A percentile compares a stretch with the other conserved stretches of the same genome.
These are phyloP conservation scores for Candidula unifasciata DNA, from an alignment of 2,888 invertebrate genomes.

Conservation along the genomic window DNA sequence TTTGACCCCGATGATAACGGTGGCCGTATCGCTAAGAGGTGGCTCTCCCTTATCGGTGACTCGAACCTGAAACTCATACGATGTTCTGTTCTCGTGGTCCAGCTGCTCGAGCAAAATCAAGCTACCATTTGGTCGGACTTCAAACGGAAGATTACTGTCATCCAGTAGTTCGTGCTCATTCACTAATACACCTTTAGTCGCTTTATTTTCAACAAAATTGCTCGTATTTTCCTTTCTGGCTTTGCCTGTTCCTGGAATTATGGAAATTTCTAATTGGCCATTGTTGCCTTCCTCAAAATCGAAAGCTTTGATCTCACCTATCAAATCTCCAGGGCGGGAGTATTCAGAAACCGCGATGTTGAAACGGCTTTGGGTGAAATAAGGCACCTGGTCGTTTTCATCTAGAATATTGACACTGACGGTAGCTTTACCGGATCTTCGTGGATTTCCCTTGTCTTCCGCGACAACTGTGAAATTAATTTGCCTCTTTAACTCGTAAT, in stretches of 20 bases:
- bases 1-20: slow-evolving; percentile 57
- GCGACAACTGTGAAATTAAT: slow-evolving; percentile 67
- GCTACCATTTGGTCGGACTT: slow-evolving; percentile 63
- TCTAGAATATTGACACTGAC: slow-evolving; percentile 64
- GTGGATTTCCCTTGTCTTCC: slow-evolving; percentile 63
- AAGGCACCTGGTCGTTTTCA: slow-evolving; percentile 67
- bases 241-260: slow-evolving; percentile 37
- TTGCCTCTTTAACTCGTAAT: slow-evolving; percentile 62
- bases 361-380: slow-evolving; percentile 62
- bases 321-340: slow-evolving; percentile 56
- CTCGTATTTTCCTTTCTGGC: slow-evolving; percentile 13
- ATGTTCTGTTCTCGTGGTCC: slow-evolving; percentile 64
- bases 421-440: slow-evolving; percentile 60
- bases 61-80: slow-evolving; percentile 65
- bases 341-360: slow-evolving; percentile 65
- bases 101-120: slow-evolving; percentile 61
- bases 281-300: slow-evolving; percentile 65
- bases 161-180: background rate
- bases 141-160: slow-evolving; percentile 59
- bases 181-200: background rate
- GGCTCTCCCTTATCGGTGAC: slow-evolving; percentile 70
- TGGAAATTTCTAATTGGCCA: slow-evolving; percentile 62
- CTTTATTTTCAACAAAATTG: slow-evolving; percentile 48
- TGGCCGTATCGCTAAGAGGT: slow-evolving; percentile 57
- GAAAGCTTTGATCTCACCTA: slow-evolving; percentile 62